phyloP scores from a whole-genome alignment of 2,888 invertebrate species.

The Polyommatus iphigenia region DNA sequence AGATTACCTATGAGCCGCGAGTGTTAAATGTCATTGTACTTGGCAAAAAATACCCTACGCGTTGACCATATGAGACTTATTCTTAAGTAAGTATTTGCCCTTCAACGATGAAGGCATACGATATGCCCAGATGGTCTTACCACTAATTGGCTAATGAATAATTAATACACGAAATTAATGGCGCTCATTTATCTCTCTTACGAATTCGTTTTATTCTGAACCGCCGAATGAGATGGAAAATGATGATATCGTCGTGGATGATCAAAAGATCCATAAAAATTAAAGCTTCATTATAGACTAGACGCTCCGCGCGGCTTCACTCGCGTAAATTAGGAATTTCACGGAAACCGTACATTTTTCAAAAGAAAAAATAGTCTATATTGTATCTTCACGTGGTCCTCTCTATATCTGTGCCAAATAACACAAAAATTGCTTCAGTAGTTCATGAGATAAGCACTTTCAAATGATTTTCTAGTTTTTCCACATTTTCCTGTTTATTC shows the following conservation, averaged over 20 bases:
- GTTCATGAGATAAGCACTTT: too few relatives aligned
- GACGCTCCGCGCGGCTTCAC: too few relatives aligned
- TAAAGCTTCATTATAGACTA: neutral
- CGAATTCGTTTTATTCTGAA: neutral
- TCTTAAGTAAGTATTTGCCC: conserved; percentile 13
- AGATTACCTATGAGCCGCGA: neutral
- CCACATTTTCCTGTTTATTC: too few relatives aligned
- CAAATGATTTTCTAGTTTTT: too few relatives aligned
- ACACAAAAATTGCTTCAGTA: too few relatives aligned
- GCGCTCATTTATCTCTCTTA: neutral
- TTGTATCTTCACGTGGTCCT: too few relatives aligned
- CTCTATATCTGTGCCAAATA: too few relatives aligned
- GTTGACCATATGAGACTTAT: neutral
- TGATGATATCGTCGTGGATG: neutral
- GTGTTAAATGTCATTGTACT: conserved; percentile 11
- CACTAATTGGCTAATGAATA: conserved; percentile 5
- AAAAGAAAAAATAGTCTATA: too few relatives aligned
- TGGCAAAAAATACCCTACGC: conserved; percentile 10
- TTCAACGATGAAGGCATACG: neutral
- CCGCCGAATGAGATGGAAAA: neutral
- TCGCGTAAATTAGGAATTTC: too few relatives aligned
- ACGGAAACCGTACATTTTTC: too few relatives aligned
- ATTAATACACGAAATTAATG: conserved; percentile 13
- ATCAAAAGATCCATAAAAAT: neutral
- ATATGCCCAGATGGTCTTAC: neutral